A percentile compares a stretch with the other conserved stretches of the same genome.
Conservation (phyloP, 2,113 vertebrate species). For the Barnardius zonarius region DNA sequence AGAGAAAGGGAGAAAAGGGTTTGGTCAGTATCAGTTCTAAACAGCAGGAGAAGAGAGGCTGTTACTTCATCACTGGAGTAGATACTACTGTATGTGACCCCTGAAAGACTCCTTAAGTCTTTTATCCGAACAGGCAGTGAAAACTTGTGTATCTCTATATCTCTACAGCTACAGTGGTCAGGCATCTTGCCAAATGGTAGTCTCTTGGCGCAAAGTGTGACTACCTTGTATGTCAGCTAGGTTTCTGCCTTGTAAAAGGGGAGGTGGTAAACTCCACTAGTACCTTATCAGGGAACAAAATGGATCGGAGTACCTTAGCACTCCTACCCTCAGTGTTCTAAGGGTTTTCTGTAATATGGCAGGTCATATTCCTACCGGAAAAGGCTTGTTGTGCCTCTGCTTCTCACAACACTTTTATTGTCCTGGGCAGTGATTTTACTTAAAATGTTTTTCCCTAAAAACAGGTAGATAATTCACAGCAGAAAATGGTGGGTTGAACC, state of each 20-base stretch:
- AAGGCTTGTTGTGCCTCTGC: neutral
- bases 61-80: neutral
- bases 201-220: neutral
- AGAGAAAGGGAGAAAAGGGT: neutral
- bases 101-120: neutral
- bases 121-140: neutral
- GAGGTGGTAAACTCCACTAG: neutral
- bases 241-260: neutral
- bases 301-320: neutral
- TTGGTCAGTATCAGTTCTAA: neutral
- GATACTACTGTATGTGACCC: neutral
- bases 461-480: neutral
- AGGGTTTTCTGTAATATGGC: neutral
- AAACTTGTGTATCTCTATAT: neutral
- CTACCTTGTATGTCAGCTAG: neutral
- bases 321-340: neutral
- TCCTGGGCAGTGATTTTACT: neutral
- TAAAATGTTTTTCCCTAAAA: neutral
- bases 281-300: neutral
- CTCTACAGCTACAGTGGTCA: neutral
- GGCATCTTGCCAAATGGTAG: neutral
- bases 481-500: neutral
- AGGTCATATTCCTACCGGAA: neutral
- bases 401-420: neutral
- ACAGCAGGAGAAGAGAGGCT: neutral